Evolutionary conservation across 1,140 invertebrate genomes (phyloP).

Genomic region (Zaprionus vittiger): DNA sequence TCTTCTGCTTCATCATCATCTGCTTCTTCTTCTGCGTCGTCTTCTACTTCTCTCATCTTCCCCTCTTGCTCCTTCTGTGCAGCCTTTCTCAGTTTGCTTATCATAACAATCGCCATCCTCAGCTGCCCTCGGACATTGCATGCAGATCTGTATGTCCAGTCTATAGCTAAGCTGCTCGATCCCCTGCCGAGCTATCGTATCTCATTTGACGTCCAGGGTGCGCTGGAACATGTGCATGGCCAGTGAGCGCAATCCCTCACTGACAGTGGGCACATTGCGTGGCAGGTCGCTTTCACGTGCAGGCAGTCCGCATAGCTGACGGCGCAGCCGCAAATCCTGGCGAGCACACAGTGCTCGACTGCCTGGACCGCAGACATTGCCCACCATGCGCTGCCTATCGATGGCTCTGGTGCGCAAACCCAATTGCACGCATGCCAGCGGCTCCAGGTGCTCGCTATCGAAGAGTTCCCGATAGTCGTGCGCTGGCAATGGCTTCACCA

Average conservation of each 20-base stretch:
- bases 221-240: constrained; percentile 77
- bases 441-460: constrained; percentile 80
- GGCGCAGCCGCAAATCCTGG: constrained; percentile 87
- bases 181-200: constrained; percentile 40
- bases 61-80: not conserved
- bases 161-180: constrained; percentile 31
- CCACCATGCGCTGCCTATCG: constrained; percentile 84
- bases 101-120: not conserved
- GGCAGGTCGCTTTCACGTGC: constrained; percentile 85
- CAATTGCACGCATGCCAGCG: constrained; percentile 88
- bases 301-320: constrained; percentile 87
- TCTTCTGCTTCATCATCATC: too few species aligned
- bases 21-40: too few species aligned
- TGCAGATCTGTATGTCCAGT: constrained; percentile 61
- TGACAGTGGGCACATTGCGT: constrained; percentile 60
- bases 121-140: constrained; percentile 16
- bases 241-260: constrained; percentile 62
- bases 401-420: constrained; percentile 82
- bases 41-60: not conserved
- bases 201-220: constrained; percentile 68
- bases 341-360: constrained; percentile 88
- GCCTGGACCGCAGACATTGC: constrained; percentile 85
- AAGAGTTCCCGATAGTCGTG: constrained; percentile 64
- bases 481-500: constrained; percentile 12
- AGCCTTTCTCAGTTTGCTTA: not conserved